A percentile compares a stretch with the other conserved stretches of the same genome.
These are phyloP conservation scores for Notamacropus eugenii DNA, from an alignment of 2,797 vertebrate species.

Conservation along the genomic window DNA sequence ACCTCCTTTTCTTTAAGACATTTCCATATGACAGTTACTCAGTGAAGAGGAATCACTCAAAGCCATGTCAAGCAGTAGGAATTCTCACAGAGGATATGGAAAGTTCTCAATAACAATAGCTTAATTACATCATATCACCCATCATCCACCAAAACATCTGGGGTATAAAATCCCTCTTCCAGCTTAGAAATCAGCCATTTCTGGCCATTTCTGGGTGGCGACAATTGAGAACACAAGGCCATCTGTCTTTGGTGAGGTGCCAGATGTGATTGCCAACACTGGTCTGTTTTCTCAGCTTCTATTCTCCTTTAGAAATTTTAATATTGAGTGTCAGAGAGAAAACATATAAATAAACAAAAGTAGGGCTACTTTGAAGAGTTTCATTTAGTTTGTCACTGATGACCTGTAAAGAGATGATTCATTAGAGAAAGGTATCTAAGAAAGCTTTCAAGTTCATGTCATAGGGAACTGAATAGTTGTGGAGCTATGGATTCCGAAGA, in stretches of 20 bases:
- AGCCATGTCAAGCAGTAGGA: neutral
- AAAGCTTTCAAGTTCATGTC: neutral
- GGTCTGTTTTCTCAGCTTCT: neutral
- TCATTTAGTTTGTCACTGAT: neutral
- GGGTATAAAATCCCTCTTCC: neutral
- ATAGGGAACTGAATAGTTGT: neutral
- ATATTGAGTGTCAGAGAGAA: neutral
- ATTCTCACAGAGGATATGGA: neutral
- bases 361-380: neutral
- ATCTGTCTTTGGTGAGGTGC: neutral
- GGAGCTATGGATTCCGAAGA: neutral
- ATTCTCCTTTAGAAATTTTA: neutral
- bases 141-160: neutral
- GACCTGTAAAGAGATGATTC: neutral
- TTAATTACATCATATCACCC: conserved; percentile 6
- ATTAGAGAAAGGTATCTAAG: neutral
- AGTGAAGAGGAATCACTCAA: conserved; percentile 13
- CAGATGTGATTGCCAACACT: neutral
- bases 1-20: neutral
- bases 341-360: neutral
- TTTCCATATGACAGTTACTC: neutral
- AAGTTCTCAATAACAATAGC: neutral
- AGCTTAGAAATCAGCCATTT: neutral
- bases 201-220: neutral
- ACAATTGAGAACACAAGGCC: neutral